Conservation (phyloP, 2,797 vertebrate species). For the Labroides dimidiatus region DNA sequence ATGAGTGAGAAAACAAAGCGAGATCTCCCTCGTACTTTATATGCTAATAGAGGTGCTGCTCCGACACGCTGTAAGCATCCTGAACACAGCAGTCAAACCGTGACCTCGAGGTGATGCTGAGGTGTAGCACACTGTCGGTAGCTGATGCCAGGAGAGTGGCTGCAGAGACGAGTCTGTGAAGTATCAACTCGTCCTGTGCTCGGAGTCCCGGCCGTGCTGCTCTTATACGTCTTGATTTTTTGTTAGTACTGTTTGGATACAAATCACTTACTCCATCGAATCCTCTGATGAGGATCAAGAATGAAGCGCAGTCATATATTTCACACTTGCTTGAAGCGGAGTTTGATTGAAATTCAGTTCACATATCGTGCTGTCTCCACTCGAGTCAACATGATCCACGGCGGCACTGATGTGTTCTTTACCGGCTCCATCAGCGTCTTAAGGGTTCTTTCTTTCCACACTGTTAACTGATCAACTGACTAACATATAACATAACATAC, state of each 20-base stretch:
- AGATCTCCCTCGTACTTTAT: conserved; percentile 58
- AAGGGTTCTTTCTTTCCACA: neutral
- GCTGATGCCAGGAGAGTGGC: conserved; percentile 42
- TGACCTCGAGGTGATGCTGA: conserved; percentile 61
- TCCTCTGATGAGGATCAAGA: conserved; percentile 4
- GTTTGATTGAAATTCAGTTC: neutral
- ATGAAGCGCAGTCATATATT: neutral
- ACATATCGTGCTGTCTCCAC: neutral
- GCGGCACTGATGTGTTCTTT: neutral
- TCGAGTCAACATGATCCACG: neutral
- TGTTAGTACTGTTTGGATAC: neutral
- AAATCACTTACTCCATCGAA: neutral
- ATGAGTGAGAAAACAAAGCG: conserved; percentile 47
- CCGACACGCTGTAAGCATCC: conserved; percentile 60
- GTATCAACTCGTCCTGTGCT: conserved; percentile 18
- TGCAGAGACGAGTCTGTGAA: conserved; percentile 22
- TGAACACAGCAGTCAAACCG: conserved; percentile 60
- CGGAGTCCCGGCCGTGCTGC: neutral
- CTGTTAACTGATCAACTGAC: conserved; percentile 12
- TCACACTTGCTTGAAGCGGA: neutral
- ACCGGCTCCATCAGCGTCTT: neutral
- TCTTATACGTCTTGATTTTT: neutral
- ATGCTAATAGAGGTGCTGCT: conserved; percentile 68
- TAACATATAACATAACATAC: too few species aligned
- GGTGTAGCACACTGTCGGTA: conserved; percentile 29